These are phyloP conservation scores for Myodes glareolus DNA, from an alignment of 2,113 vertebrate species.

Conservation along the genomic window DNA sequence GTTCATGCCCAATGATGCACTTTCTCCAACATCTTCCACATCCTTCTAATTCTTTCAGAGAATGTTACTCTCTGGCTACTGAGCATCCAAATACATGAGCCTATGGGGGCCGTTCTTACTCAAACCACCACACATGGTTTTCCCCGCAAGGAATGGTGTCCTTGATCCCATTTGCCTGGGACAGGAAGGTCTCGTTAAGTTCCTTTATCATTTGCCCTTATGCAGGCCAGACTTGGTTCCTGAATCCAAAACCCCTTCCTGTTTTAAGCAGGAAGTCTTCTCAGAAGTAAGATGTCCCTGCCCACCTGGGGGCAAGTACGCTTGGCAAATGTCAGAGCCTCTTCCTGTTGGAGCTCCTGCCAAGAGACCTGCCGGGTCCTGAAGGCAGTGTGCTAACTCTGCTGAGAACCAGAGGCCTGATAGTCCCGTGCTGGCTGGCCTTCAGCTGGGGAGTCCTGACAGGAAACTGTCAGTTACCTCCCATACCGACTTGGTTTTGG, in stretches of 20 bases:
- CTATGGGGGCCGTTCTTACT: background rate
- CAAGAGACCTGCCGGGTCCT: background rate
- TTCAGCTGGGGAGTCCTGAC: background rate
- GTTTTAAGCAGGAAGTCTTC: constrained; percentile 24
- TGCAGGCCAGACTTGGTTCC: background rate
- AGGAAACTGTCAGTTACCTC: constrained; percentile 40
- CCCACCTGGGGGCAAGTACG: background rate
- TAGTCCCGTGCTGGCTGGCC: background rate
- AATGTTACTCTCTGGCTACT: background rate
- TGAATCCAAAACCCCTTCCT: constrained; percentile 52
- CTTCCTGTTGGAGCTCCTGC: background rate
- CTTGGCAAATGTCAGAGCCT: constrained; percentile 32
- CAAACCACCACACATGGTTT: background rate
- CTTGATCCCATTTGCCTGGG: background rate
- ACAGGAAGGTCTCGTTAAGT: background rate
- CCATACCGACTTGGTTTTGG: constrained; percentile 20
- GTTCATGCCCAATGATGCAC: background rate
- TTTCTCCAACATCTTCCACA: background rate
- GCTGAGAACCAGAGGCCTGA: background rate
- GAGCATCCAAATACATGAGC: background rate
- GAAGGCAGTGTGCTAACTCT: background rate
- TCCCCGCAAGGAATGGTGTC: background rate
- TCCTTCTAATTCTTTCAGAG: background rate
- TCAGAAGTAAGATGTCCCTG: background rate
- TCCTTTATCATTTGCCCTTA: constrained; percentile 8